Evolutionary conservation across 2,888 invertebrate species (phyloP).

Genomic region (Norana najaformis): DNA sequence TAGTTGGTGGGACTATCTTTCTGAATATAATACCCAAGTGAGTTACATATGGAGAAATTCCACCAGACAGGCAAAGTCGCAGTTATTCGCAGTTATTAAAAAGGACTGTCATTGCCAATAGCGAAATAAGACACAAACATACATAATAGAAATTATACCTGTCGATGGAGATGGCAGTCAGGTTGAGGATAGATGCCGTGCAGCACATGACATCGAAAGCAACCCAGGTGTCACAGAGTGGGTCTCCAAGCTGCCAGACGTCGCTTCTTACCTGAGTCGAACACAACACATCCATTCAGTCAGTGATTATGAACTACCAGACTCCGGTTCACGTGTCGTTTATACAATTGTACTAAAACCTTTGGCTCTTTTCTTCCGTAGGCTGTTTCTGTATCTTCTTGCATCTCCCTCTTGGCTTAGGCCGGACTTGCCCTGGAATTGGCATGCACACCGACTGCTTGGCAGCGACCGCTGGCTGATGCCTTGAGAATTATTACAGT

Average conservation of each 20-base stretch:
- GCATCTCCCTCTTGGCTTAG: too few relatives aligned
- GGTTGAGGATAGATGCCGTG: background rate
- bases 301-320: background rate
- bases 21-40: background rate
- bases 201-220: background rate
- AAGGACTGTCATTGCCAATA: background rate
- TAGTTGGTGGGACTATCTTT: background rate
- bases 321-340: background rate
- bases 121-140: background rate
- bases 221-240: constrained; percentile 6
- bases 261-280: background rate
- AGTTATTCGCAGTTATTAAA: background rate
- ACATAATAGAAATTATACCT: background rate
- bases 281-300: background rate
- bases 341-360: too few relatives aligned
- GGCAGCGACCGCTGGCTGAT: too few relatives aligned
- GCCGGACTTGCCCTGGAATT: too few relatives aligned
- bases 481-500: too few relatives aligned
- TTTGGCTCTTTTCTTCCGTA: too few relatives aligned
- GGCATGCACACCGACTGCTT: too few relatives aligned
- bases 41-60: background rate
- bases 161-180: background rate
- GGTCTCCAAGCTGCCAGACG: background rate
- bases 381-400: too few relatives aligned
- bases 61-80: background rate